A percentile compares a stretch with the other conserved stretches of the same genome.
phyloP scores from a whole-genome alignment of 2,888 invertebrate genomes.

The Timandra comae region DNA sequence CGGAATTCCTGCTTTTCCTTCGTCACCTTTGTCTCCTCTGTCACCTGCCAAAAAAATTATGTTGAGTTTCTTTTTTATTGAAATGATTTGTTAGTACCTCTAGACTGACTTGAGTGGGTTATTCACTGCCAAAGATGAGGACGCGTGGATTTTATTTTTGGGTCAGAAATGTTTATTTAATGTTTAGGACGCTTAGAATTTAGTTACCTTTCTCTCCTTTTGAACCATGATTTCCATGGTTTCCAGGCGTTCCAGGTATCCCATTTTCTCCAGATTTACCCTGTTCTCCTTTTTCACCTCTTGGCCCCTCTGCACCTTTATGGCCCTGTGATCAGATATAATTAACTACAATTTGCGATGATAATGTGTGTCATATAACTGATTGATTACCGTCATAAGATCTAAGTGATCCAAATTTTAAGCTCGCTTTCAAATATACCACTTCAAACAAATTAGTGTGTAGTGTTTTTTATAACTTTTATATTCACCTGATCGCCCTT shows the following conservation, averaged over 20 bases:
- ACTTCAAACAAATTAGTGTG: not conserved
- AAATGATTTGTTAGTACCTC: no score
- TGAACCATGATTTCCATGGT: constrained; percentile 80
- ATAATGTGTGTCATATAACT: no score
- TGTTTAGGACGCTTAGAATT: no score
- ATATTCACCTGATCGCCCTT: constrained; percentile 50
- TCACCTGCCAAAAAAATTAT: constrained; percentile 65
- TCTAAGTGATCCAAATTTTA: no score
- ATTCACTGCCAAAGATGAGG: not conserved
- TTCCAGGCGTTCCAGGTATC: constrained; percentile 82
- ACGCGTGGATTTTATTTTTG: not conserved
- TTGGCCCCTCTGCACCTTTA: constrained; percentile 40
- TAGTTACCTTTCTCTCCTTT: constrained; percentile 63
- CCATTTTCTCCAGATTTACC: constrained; percentile 78
- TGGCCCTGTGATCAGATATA: no score
- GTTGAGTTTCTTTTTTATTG: no score
- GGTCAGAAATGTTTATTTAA: no score
- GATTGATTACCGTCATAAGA: no score
- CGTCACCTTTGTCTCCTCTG: constrained; percentile 80
- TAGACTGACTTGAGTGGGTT: no score
- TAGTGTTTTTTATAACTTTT: not conserved
- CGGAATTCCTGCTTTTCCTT: constrained; percentile 85
- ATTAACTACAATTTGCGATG: no score
- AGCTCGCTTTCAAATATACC: no score
- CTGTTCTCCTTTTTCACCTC: constrained; percentile 48